Conservation (phyloP, 2,113 vertebrate species). For the Lophochroa leadbeateri region DNA sequence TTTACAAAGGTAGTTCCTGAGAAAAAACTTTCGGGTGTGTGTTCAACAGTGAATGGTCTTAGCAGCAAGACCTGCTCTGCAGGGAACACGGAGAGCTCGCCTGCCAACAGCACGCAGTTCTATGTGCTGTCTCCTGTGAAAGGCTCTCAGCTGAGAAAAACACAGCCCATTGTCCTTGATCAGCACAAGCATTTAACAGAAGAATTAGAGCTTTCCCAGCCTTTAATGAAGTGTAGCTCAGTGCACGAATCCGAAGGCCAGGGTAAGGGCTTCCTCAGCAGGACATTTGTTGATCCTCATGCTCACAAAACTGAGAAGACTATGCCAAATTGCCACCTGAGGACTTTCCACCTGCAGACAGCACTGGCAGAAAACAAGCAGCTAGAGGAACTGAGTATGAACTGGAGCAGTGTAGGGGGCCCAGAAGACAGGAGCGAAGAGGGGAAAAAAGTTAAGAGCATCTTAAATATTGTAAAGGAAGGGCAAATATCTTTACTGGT, state of each 20-base stretch:
- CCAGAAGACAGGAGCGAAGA: conserved; percentile 83
- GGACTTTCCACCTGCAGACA: conserved; percentile 76
- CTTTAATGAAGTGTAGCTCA: conserved; percentile 78
- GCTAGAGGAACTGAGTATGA: conserved; percentile 73
- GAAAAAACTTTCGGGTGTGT: conserved; percentile 76
- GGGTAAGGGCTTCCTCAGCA: conserved; percentile 78
- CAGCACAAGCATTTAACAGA: conserved; percentile 79
- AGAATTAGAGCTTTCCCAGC: conserved; percentile 72
- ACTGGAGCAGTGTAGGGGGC: conserved; percentile 71
- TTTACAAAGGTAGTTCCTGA: conserved; percentile 84
- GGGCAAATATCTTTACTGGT: conserved; percentile 96
- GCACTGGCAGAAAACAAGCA: conserved; percentile 67
- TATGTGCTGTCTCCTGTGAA: conserved; percentile 92
- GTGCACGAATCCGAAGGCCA: conserved; percentile 75
- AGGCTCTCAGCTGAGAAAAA: conserved; percentile 88
- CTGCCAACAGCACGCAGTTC: conserved; percentile 74
- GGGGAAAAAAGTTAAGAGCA: conserved; percentile 90
- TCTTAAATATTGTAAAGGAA: conserved; percentile 94
- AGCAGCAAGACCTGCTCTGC: conserved; percentile 74
- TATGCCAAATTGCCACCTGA: conserved; percentile 72
- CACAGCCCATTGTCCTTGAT: conserved; percentile 80
- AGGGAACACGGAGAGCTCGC: conserved; percentile 75
- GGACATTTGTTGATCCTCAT: conserved; percentile 80
- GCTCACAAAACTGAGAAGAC: conserved; percentile 74
- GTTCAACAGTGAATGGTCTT: conserved; percentile 74